Evolutionary conservation across 2,797 vertebrate genomes (phyloP).

Genomic region (Graptemys geographica): DNA sequence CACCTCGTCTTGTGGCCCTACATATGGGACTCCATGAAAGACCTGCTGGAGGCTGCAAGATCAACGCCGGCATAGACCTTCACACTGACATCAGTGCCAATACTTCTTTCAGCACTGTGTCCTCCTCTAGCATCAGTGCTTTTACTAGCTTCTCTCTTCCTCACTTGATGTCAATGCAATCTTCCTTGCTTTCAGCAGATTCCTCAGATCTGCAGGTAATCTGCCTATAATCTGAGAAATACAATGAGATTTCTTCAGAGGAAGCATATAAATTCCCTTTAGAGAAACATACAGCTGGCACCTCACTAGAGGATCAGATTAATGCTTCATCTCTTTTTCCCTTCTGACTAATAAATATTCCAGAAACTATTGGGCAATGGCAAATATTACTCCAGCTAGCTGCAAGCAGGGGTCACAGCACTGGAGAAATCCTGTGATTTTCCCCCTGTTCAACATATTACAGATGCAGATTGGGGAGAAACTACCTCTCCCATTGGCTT

Average conservation of each 20-base stretch:
- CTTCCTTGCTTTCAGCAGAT: neutral
- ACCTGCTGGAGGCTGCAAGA: rapidly evolving
- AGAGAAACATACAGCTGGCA: constrained; percentile 12
- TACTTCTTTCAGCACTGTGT: neutral
- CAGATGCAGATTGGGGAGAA: neutral
- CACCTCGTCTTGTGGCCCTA: neutral
- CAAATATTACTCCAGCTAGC: neutral
- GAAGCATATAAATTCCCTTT: neutral
- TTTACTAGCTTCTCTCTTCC: neutral
- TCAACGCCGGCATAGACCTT: neutral
- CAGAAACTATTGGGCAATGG: neutral
- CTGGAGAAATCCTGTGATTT: neutral
- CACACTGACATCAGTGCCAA: neutral
- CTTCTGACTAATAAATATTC: neutral
- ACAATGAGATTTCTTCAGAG: neutral
- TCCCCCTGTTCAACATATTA: neutral
- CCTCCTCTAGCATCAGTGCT: neutral
- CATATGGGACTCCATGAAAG: neutral
- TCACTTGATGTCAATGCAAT: too few species aligned
- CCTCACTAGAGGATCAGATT: constrained; percentile 28
- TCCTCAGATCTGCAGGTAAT: neutral
- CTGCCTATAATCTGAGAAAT: neutral
- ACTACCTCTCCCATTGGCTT: neutral
- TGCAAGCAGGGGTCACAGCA: neutral
- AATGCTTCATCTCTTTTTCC: neutral